These are phyloP conservation scores for Sialis fuliginosa DNA, from an alignment of 2,888 invertebrate species.

Conservation along the genomic window DNA sequence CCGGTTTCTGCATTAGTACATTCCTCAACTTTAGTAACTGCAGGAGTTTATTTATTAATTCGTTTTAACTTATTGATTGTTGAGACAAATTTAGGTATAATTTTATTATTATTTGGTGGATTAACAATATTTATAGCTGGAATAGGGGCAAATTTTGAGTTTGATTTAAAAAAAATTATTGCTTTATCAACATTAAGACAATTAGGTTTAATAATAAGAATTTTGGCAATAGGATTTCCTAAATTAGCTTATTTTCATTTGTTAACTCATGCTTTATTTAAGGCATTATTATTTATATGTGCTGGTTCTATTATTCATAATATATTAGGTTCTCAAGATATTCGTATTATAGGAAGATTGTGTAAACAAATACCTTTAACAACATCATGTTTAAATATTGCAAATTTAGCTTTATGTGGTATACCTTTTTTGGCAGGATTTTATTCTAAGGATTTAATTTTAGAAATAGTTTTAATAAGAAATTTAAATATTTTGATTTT, in stretches of 20 bases:
- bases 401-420: slow-evolving; percentile 42
- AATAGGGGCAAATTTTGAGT: slow-evolving; percentile 40
- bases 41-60: slow-evolving; percentile 52
- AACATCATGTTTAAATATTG: slow-evolving; percentile 34
- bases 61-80: slow-evolving; percentile 39
- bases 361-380: slow-evolving; percentile 31
- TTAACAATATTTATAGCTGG: slow-evolving; percentile 43
- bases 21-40: slow-evolving; percentile 63
- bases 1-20: slow-evolving; percentile 61
- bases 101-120: slow-evolving; percentile 37
- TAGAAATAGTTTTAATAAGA: slow-evolving; percentile 33
- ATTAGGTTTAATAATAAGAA: slow-evolving; percentile 52
- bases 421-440: slow-evolving; percentile 45
- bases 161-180: slow-evolving; percentile 64
- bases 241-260: slow-evolving; percentile 53
- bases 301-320: slow-evolving; percentile 50
- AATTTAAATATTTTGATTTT: slow-evolving; percentile 34
- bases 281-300: slow-evolving; percentile 55
- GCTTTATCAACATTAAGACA: slow-evolving; percentile 60
- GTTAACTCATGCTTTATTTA: slow-evolving; percentile 57
- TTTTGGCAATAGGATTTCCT: slow-evolving; percentile 33
- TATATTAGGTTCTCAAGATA: slow-evolving; percentile 44
- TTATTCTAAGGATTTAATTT: slow-evolving; percentile 47
- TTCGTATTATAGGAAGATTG: slow-evolving; percentile 39
- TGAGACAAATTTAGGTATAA: slow-evolving; percentile 23